phyloP scores from a whole-genome alignment of 2,113 vertebrate species.

The Hipposideros armiger region DNA sequence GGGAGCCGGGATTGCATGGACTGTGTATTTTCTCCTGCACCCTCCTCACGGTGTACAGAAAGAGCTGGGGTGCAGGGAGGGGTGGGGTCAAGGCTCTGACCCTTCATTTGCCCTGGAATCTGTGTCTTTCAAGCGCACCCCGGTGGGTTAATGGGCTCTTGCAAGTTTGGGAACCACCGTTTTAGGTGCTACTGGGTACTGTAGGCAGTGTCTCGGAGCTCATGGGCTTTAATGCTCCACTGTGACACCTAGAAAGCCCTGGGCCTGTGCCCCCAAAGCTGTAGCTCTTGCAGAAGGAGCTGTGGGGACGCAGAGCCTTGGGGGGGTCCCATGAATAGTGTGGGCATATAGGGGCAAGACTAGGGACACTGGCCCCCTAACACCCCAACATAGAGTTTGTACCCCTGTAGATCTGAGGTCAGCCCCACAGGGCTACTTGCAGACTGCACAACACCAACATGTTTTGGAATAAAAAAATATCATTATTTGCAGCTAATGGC shows the following conservation, averaged over 20 bases:
- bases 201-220: neutral
- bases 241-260: neutral
- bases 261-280: neutral
- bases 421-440: neutral
- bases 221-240: neutral
- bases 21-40: neutral
- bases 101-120: neutral
- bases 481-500: neutral
- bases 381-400: neutral
- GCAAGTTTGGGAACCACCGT: neutral
- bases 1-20: neutral
- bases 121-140: neutral
- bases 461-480: neutral
- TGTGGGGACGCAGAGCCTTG: neutral
- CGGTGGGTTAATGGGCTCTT: too few species aligned
- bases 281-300: neutral
- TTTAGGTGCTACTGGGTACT: neutral
- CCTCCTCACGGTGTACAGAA: rapidly evolving
- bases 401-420: neutral
- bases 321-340: too few species aligned
- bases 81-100: neutral
- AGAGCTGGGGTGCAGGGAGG: neutral
- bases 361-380: neutral
- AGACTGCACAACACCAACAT: neutral
- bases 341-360: neutral